Base-by-base conservation (phyloP, 2,113 vertebrate species). In the Numenius arquata region DNA sequence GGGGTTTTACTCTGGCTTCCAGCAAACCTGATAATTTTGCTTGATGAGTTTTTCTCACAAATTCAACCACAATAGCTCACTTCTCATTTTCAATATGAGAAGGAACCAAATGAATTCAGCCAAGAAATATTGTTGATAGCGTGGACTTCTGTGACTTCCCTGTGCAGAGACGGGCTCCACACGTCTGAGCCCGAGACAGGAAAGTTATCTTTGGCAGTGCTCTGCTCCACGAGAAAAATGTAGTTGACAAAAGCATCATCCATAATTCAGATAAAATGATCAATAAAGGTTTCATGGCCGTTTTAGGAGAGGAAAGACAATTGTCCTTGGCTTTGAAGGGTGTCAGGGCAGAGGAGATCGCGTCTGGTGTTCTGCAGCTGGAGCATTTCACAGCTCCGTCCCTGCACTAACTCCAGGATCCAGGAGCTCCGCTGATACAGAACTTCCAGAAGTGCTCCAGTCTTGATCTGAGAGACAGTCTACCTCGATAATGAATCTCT, bases 251-350 rank as follows among this genome's bases (percentile, higher is more conserved):
- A 90, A 77, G 80, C 62, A 41, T 53, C 90, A 92, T 79, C 86
- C 73, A 56, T 91, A 78, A 96, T 94, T 78, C 53, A 89, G 85
- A 23, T 12, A 4, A 89, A 82, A 65, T 2, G n/a, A 70, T 93
- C 92, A 58, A 81, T 92, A 89, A 67, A 48, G 52, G 47, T 72
- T 59, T 23, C 2, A 5, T 19, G 45, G 55, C 15, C 71, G 23
- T 71, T 87, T 88, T 22, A n/a, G 50, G 55, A 79, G 88, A 32
- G 63, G 50, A 88, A 74, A 74, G 52, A 67, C 76, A 78, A 61
- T 21, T 40, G 34, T 19, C 40, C 68, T 5, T 7, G 52, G 34
- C 23, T 59, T 36, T 11, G 11, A 21, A 62, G 79, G 71, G 86
- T 74, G 38, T 32, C 9, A 21, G 55, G 29, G n/a, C 40, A 8